Evolutionary conservation across 2,888 invertebrate genomes (phyloP), one percentile per base, ranked within the genome.

Genomic region (Charanyca ferruginea): DNA sequence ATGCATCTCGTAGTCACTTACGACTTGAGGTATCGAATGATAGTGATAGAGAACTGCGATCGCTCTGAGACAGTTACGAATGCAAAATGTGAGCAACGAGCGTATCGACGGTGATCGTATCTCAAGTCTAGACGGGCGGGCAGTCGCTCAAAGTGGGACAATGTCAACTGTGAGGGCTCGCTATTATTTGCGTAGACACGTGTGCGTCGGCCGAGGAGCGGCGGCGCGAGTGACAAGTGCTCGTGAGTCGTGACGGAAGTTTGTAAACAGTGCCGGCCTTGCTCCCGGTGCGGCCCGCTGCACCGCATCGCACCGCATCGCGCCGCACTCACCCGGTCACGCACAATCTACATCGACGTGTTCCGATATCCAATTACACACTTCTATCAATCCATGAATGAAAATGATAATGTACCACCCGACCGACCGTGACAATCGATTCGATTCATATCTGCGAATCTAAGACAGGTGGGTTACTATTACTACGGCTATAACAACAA

Each of bases 151-250:
- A 92, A 91, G 89, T 93, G 89, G 93, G 93, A 92, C 94, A 93
- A 94, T 94, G 94, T 94, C 94, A 93, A 86, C 90, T 88, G 91
- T 87, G 92, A 93, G 93, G 94, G 92, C 92, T 91, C 87, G 90
- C 91, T 90, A 92, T 94, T 94, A 95, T 95, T 95, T 94, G 94
- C 93, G 92, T 93, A 91, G 91, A 90, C 93, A 92, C 93, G 93
- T 93, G 94, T 92, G 90, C 84, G 88, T 66, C 73, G 75, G 67
- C 58, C 77, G 84, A 81, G 86, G 79, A 81, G 73, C 81, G 73
- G 75, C 76, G 75, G 77, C 75, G 84, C 85, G 88, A 90, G 90
- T 94, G 94, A 94, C 93, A 93, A 93, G 91, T 91, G 90, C 84
- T 86, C 87, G 89, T 85, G 86, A 87, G 86, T 89, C 89, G 91